Base-by-base conservation (phyloP, 2,797 vertebrate species). In the Semotilus atromaculatus region DNA sequence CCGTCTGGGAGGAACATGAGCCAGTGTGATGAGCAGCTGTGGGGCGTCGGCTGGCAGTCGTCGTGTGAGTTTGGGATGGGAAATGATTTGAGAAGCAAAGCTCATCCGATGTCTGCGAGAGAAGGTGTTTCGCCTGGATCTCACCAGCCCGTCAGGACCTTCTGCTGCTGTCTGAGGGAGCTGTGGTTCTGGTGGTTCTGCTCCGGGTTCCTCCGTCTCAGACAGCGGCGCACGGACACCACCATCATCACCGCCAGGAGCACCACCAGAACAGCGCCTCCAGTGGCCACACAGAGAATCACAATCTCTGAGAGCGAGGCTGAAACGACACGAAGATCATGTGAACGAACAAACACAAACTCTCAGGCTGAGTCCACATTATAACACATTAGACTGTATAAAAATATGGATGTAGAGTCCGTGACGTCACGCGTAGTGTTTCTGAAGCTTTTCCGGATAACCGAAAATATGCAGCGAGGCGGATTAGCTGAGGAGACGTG, bases 251-350 rank as follows among this genome's bases (percentile, higher is more conserved):
- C 94, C 53, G 96, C n/a, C 11, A 96, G 3, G 64, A 99, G 91
- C 90, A 97, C 94, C 23, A 93, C 83, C 0, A 88, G 85, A 3
- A 97, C 96, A 0, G 95, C 96, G 0, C 95, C 95, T 1, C 96
- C 97, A 0, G 98, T 95, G 87, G 93, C 93, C 80, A 97, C 80
- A 0, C 90, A 94, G 90, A 99, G 92, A 58, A 96, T 90, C 51
- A 97, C 91, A 51, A 99, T 95, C 88, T 98, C 97, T 0, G 96
- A 97, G 93, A 95, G 93, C 7, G 95, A 95, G 26, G 94, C 95
- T 96, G 91, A 1, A 31, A 85, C 66, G 21, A 89, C 48, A 78
- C 88, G 0, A 38, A 83, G 16, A 45, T n/a, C 53, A 62, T 40
- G 45, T 48, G 45, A 48, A 16, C 4, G 45, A 55, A 23, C 0